Evolutionary conservation across 2,888 invertebrate species (phyloP).

Genomic region (Eupsilia transversa): DNA sequence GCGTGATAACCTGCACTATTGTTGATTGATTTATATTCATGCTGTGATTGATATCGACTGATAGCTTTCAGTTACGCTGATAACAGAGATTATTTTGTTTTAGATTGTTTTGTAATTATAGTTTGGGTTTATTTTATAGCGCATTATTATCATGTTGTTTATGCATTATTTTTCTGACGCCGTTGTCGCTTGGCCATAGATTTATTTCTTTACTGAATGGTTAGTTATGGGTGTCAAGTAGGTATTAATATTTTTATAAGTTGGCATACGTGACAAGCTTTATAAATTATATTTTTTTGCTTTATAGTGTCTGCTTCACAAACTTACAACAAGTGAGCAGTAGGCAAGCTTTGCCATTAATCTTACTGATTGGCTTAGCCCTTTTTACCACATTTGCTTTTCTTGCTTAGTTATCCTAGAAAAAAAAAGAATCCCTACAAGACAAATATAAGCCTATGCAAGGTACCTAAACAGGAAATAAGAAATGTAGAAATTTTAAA

Average conservation of each 20-base stretch:
- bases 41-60: conserved; percentile 61
- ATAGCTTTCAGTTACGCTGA: conserved; percentile 50
- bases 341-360: background rate
- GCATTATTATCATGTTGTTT: conserved; percentile 17
- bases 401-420: background rate
- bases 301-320: no score
- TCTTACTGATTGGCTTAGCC: background rate
- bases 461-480: no score
- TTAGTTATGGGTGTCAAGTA: background rate
- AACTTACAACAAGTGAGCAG: background rate
- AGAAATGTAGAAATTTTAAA: background rate
- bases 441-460: background rate
- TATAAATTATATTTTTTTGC: no score
- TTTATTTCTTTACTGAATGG: conserved; percentile 19
- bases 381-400: background rate
- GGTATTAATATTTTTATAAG: background rate
- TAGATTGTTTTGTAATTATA: conserved; percentile 53
- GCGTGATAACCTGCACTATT: conserved; percentile 79
- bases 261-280: background rate
- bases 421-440: background rate
- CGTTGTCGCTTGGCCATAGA: background rate
- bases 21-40: conserved; percentile 82
- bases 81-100: conserved; percentile 38
- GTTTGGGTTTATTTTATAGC: conserved; percentile 34
- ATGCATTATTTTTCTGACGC: conserved; percentile 15